Base-by-base conservation (phyloP, 2,797 vertebrate species). In the Trichosurus vulpecula region DNA sequence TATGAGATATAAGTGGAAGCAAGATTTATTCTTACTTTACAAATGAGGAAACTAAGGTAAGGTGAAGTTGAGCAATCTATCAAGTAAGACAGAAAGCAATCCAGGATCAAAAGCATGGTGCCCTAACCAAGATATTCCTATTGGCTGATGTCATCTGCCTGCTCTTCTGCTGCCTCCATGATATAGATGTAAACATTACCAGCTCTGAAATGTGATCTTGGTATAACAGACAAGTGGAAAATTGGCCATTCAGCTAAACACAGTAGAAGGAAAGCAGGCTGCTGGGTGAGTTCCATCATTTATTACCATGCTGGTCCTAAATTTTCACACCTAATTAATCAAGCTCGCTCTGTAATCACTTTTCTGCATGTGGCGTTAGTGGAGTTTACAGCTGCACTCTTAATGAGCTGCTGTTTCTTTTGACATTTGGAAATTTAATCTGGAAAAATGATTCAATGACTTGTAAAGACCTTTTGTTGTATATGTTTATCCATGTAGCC, bases 301-400 rank as follows among this genome's bases (percentile, higher is more conserved):
- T 97, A 97, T 98, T 98, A 97, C 97, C 92, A 97, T 0, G 89
- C 93, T 97, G 94, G 95, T 97, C 95, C 96, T 98, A 96, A 98
- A 97, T 96, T 96, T 98, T 98, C 98, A 98, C 97, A 97, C 98
- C 97, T 98, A 98, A 98, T 98, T 98, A 98, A 98, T 98, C 98
- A 97, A 96, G 97, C 96, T 94, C 97, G 96, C 96, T 97, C 98
- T 95, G 94, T 97, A 97, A 98, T 97, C 98, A 97, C 96, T 98
- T 97, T 98, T 97, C 97, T 96, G 94, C 89, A 9, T 97, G 97
- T 97, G 97, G 95, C 92, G 90, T 91, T 94, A 93, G 96, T 96
- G 54, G 93, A 95, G 97, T 97, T 97, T 97, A 96, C 96, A 98
- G 97, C 96, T 98, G 96, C 90, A 90, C 90, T 97, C 97, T 97